Conservation (phyloP, 2,888 invertebrate genomes). For the Nomada lathburiana region DNA sequence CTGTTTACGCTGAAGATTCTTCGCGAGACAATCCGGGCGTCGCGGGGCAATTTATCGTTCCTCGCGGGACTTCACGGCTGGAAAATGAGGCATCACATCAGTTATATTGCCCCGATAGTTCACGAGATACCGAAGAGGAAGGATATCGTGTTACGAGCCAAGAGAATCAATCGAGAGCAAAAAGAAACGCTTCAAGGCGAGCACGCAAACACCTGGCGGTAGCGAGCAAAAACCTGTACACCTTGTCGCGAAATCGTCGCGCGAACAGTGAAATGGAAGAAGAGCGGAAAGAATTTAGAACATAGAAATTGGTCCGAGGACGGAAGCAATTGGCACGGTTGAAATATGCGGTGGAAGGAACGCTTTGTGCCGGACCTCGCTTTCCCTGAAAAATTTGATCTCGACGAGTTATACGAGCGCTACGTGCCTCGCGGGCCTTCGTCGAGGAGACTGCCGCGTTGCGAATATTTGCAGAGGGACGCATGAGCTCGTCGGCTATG, state of each 20-base stretch:
- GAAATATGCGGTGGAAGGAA: not conserved
- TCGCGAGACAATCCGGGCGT: not conserved
- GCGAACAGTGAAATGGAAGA: not conserved
- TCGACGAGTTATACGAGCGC: slow-evolving; percentile 11
- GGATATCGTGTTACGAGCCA: slow-evolving; percentile 2
- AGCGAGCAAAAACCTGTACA: not conserved
- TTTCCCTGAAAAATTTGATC: slow-evolving; percentile 43
- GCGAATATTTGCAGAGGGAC: slow-evolving; percentile 52
- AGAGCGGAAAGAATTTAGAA: no score
- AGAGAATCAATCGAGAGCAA: not conserved
- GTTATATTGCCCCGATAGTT: not conserved
- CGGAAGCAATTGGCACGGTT: not conserved
- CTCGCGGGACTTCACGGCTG: no score
- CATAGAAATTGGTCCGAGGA: not conserved
- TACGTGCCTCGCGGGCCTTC: slow-evolving; percentile 37
- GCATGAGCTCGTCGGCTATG: slow-evolving; percentile 43
- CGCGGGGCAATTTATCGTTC: not conserved
- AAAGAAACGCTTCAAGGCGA: not conserved
- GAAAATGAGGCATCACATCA: no score
- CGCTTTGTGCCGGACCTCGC: slow-evolving; percentile 10
- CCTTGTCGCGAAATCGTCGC: not conserved
- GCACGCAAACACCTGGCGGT: not conserved
- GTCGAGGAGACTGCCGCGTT: slow-evolving; percentile 10
- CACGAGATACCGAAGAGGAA: not conserved
- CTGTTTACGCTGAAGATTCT: no score